Evolutionary conservation across 2,888 invertebrate species (phyloP), one percentile per base, ranked within the genome.

Genomic region (Myopa tessellatipennis): DNA sequence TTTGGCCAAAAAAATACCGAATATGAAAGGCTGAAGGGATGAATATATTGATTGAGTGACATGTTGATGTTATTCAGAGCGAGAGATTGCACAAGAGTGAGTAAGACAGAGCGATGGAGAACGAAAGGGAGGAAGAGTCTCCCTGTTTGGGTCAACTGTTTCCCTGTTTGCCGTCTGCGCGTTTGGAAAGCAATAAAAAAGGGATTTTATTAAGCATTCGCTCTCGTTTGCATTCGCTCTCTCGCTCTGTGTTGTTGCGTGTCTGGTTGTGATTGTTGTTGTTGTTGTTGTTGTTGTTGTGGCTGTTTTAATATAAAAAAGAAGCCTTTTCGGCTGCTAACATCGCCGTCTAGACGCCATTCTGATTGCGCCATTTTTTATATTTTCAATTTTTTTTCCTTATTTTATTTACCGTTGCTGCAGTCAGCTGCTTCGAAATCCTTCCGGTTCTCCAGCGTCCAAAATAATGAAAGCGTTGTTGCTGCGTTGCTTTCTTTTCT

Each of bases 101-200:
- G 38, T 3, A 38, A 67, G 67, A 14, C 1, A 10, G 45, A n/a
- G 55, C 14, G 55, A 55, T 10, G 55, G 55, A n/a, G 16, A 12
- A 45, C 3, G 55, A 55, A 12, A 55, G 55, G 5, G 55, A 16
- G 3, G 10, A 55, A 16, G 8, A n/a, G 5, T 55, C 55, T 55
- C 8, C n/a, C 10, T 55, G 55, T 12, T 55, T 55, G 10, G 55
- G 55, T 55, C 55, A 55, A 55, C 6, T 45, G 45, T 45, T 45
- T 6, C 45, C 10, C 45, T 8, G 26, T 26, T 26, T 26, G 26
- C 26, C 2, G 26, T 26, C 26, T 26, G 26, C 26, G 26, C 26
- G 26, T 26, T 26, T 26, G 45, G 10, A 10, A 63, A 63, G 74
- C 52, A 85, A 85, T 85, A 85, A 85, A 83, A 82, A 83, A 80